These are phyloP conservation scores for Semnopithecus entellus DNA, from an alignment of 2,113 vertebrate species.

Conservation along the genomic window DNA sequence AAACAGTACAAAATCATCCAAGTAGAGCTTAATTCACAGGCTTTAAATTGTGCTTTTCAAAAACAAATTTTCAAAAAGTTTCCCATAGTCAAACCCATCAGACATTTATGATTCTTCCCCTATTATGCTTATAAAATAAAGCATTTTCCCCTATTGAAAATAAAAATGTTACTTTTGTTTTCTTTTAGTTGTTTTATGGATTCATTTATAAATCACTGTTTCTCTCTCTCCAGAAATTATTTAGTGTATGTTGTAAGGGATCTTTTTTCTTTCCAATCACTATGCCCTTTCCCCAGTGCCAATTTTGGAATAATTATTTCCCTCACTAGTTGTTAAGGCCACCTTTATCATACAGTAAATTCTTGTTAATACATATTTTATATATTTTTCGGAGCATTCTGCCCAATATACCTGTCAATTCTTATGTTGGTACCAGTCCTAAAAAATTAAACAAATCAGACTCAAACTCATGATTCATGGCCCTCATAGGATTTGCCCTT, in stretches of 20 bases:
- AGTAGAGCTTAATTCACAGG: neutral
- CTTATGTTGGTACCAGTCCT: neutral
- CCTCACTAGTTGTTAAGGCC: neutral
- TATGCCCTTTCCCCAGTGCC: neutral
- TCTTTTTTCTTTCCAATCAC: neutral
- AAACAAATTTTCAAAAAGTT: neutral
- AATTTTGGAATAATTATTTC: neutral
- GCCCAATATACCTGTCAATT: neutral
- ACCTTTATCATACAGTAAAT: neutral
- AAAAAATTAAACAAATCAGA: neutral
- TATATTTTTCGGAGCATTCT: neutral
- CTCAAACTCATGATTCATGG: neutral
- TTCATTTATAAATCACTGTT: neutral
- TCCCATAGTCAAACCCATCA: neutral
- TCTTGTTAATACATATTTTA: neutral
- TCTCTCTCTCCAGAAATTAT: neutral
- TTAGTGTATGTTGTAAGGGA: neutral
- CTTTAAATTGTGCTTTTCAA: neutral
- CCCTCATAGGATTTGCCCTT: neutral
- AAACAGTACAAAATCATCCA: neutral
- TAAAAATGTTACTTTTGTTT: neutral
- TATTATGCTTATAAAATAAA: neutral
- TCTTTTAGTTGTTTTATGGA: neutral
- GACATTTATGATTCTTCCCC: neutral
- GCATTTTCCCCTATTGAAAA: neutral